These are phyloP conservation scores for Yponomeuta cagnagella DNA, from an alignment of 2,888 invertebrate species.

Conservation along the genomic window DNA sequence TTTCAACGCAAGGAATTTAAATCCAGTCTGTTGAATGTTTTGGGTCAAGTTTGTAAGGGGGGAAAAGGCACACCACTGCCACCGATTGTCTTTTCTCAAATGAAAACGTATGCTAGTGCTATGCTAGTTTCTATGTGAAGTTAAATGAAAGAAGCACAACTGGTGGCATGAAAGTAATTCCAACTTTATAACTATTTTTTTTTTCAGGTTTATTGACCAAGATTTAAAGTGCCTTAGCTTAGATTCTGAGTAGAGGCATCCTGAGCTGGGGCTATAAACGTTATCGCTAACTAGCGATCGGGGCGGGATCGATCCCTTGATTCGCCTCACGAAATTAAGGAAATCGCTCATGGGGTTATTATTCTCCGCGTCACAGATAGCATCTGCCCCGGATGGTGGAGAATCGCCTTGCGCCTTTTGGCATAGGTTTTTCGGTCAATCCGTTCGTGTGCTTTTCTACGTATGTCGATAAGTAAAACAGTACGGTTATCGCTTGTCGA, in stretches of 20 bases:
- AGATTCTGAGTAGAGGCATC: background rate
- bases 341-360: conserved; percentile 75
- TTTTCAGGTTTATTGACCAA: background rate
- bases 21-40: too few species aligned
- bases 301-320: conserved; percentile 69
- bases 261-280: conserved; percentile 59
- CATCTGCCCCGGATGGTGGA: conserved; percentile 44
- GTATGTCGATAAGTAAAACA: background rate
- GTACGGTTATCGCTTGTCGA: too few species aligned
- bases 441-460: background rate
- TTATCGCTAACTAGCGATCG: conserved; percentile 71
- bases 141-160: too few species aligned
- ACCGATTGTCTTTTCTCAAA: too few species aligned
- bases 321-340: conserved; percentile 74
- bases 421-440: conserved; percentile 35
- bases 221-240: background rate
- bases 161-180: too few species aligned
- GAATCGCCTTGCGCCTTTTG: conserved; percentile 46
- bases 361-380: conserved; percentile 46
- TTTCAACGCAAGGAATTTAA: too few species aligned
- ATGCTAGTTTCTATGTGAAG: too few species aligned
- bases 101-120: too few species aligned
- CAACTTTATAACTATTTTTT: too few species aligned
- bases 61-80: too few species aligned
- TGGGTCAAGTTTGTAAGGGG: too few species aligned